These are phyloP conservation scores for Torymus texanus DNA, from an alignment of 2,888 invertebrate species.

Conservation along the genomic window DNA sequence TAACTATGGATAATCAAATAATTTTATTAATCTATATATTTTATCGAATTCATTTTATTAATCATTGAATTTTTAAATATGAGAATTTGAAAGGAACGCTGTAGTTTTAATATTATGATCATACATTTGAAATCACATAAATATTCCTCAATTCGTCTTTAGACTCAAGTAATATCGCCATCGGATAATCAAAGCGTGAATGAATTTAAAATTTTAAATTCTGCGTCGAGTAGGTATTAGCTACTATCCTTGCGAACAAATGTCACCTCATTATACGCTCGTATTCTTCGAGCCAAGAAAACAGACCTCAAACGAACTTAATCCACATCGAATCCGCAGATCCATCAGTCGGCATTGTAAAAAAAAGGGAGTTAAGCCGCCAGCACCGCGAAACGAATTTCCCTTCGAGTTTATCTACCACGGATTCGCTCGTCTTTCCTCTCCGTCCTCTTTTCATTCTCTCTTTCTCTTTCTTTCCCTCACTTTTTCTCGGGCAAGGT, in stretches of 20 bases:
- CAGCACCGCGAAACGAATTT: constrained; percentile 21
- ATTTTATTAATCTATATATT: no score
- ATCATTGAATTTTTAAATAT: no score
- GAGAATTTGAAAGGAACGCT: no score
- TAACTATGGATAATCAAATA: no score
- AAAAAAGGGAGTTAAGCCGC: neutral
- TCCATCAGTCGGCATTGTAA: neutral
- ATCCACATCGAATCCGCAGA: constrained; percentile 9
- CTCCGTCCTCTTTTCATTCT: neutral
- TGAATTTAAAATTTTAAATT: no score
- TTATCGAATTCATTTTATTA: no score
- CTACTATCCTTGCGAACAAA: neutral
- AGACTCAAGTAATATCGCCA: no score
- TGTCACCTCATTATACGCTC: neutral
- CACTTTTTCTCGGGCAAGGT: neutral
- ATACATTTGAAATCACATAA: no score
- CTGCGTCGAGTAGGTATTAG: no score
- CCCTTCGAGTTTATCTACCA: constrained; percentile 20
- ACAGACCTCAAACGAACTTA: constrained; percentile 14
- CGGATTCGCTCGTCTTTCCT: neutral
- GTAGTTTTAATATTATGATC: no score
- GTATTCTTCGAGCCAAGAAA: neutral
- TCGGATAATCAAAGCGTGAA: no score
- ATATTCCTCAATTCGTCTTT: no score
- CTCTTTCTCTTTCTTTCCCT: neutral